Evolutionary conservation across 2,797 vertebrate species (phyloP), one percentile per base, ranked within the genome.

Genomic region (Pyrrhura leucotis): DNA sequence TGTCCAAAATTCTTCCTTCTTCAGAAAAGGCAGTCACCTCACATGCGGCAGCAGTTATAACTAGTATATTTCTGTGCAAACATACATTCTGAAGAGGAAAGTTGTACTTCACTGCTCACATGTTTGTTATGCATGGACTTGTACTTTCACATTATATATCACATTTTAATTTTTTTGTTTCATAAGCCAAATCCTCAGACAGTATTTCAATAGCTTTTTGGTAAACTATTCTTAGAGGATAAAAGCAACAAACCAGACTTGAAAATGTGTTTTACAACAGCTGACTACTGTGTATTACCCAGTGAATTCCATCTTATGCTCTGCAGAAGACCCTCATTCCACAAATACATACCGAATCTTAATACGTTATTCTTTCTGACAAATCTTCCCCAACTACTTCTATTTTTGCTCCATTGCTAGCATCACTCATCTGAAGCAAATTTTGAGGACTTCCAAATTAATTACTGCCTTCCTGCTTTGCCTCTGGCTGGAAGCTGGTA

Each of bases 401-500:
- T 90, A 62, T 86, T 91, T 95, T 93, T 21, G 4, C 74, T 93
- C 56, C 65, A 56, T 7, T 87, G 54, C 83, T 90, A 67, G 35
- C 12, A 6, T 51, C 74, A 87, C 67, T 95, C 88, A 95, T 69
- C 48, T 87, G 93, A 94, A 69, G 67, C 56, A 90, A 95, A 87
- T 87, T 92, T 69, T 87, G 67, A 94, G 77, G 63, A 90, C 90
- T 92, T 95, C 66, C 84, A 96, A 90, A 95, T 90, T 81, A 84
- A 94, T 94, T 79, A 73, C 63, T 66, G 86, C 63, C 77, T 90
- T 93, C 78, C 88, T 96, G 54, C 88, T 81, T 85, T 77, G 92
- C 92, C 90, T 89, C 90, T 85, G 81, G 86, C 86, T 79, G 87
- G 74, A 84, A 63, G 77, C 63, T 95, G 91, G 71, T 56, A 89